Evolutionary conservation across 2,113 vertebrate species (phyloP).

Genomic region (Zingel zingel): DNA sequence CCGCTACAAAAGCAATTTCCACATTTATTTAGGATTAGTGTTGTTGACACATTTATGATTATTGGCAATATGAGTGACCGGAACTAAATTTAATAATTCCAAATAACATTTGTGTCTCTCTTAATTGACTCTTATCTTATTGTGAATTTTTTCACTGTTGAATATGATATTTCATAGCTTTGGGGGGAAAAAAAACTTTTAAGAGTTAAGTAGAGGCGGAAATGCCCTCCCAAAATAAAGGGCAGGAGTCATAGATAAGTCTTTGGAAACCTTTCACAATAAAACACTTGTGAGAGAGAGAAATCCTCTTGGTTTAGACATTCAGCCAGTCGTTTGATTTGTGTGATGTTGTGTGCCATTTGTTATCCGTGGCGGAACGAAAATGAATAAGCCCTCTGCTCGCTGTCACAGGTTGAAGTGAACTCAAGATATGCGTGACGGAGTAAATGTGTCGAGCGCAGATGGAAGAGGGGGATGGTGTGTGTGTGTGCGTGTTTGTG

Average conservation of each 20-base stretch:
- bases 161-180: neutral
- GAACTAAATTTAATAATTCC: neutral
- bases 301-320: constrained; percentile 4
- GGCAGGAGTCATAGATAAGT: neutral
- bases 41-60: neutral
- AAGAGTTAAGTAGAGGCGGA: neutral
- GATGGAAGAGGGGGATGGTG: constrained; percentile 38
- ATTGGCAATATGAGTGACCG: neutral
- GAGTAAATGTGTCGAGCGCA: constrained; percentile 63
- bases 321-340: constrained; percentile 49
- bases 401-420: constrained; percentile 67
- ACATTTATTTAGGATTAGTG: neutral
- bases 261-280: constrained; percentile 24
- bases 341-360: constrained; percentile 49
- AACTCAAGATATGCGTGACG: constrained; percentile 68
- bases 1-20: neutral
- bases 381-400: constrained; percentile 55
- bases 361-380: constrained; percentile 44
- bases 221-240: neutral
- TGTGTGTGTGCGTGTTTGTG: neutral
- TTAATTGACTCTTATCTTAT: too few species aligned
- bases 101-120: neutral
- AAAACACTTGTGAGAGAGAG: constrained; percentile 31
- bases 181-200: neutral
- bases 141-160: neutral